A percentile compares a stretch with the other conserved stretches of the same genome.
phyloP scores from a whole-genome alignment of 2,888 invertebrate genomes.

The Oxystoma pomonae region DNA sequence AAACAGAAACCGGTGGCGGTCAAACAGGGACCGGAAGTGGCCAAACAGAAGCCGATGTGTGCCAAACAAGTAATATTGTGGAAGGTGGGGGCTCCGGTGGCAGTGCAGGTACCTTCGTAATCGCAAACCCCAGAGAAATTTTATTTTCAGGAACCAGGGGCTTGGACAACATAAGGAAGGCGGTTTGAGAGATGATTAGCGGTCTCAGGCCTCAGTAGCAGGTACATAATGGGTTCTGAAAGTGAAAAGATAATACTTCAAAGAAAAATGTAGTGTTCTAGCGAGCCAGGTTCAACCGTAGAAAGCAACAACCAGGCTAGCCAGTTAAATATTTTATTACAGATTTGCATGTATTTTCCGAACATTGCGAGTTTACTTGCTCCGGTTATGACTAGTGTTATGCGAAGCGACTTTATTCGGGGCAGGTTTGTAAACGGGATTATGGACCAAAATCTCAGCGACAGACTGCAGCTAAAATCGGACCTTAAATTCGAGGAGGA shows the following conservation, averaged over 20 bases:
- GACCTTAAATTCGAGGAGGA: background rate
- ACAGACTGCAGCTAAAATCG: constrained; percentile 5
- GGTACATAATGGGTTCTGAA: constrained; percentile 1
- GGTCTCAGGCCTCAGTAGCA: background rate
- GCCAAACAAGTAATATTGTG: constrained; percentile 2
- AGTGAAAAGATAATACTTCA: background rate
- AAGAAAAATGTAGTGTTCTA: constrained; percentile 2
- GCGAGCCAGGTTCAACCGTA: background rate
- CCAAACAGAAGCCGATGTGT: background rate
- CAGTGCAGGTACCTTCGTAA: background rate
- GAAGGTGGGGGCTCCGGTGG: background rate
- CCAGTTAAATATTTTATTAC: background rate
- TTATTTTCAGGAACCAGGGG: constrained; percentile 1
- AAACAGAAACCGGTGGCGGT: too few relatives aligned
- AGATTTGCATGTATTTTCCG: constrained; percentile 1
- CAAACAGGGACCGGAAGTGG: background rate
- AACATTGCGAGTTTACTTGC: constrained; percentile 2
- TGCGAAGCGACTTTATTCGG: constrained; percentile 1
- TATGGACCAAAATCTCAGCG: constrained; percentile 1
- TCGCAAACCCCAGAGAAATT: constrained; percentile 2
- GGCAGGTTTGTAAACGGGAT: background rate
- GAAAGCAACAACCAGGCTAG: background rate
- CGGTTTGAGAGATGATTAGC: constrained; percentile 2
- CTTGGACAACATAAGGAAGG: background rate
- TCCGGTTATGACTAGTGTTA: background rate